Percentiles rank a stretch among this genome's conserved stretches.
phyloP scores from a whole-genome alignment of 2,113 vertebrate species.

The Calidris pygmaea region DNA sequence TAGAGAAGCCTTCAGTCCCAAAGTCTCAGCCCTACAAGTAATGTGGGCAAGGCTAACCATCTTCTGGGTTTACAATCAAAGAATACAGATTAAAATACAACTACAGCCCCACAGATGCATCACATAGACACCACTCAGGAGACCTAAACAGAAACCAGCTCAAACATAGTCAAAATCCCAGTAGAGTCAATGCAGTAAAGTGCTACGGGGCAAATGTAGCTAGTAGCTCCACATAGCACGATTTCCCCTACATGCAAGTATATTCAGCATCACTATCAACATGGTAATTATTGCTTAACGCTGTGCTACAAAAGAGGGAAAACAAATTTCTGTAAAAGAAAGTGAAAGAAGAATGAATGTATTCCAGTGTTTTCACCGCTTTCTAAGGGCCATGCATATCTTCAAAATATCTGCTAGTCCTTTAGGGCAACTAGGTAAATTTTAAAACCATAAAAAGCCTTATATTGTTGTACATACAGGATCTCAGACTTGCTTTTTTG shows the following conservation, averaged over 20 bases:
- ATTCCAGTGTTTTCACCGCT: not conserved
- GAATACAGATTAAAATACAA: not conserved
- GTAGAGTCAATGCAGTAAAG: conserved; percentile 24
- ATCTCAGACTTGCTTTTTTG: not conserved
- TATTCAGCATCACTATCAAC: conserved; percentile 9
- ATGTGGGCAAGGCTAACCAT: not conserved
- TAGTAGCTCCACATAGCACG: conserved; percentile 31
- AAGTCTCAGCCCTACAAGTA: not conserved
- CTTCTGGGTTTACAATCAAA: not conserved
- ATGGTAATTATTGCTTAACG: conserved; percentile 42
- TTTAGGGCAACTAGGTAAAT: not conserved
- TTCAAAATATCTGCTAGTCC: not conserved
- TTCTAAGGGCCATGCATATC: not conserved
- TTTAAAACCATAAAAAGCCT: not conserved
- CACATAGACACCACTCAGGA: not conserved
- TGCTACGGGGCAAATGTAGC: conserved; percentile 36
- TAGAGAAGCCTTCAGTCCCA: not conserved
- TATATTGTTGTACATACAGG: not conserved
- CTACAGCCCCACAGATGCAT: not conserved
- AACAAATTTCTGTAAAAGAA: not conserved
- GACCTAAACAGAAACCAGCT: conserved; percentile 26
- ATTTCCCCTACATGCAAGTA: conserved; percentile 20
- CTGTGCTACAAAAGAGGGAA: not conserved
- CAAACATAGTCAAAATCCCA: conserved; percentile 30
- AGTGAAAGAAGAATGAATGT: not conserved